These are phyloP conservation scores for Chrysaora quinquecirrha DNA, from an alignment of 30 jellyfish, hydroid and myxozoan species.

Conservation along the genomic window DNA sequence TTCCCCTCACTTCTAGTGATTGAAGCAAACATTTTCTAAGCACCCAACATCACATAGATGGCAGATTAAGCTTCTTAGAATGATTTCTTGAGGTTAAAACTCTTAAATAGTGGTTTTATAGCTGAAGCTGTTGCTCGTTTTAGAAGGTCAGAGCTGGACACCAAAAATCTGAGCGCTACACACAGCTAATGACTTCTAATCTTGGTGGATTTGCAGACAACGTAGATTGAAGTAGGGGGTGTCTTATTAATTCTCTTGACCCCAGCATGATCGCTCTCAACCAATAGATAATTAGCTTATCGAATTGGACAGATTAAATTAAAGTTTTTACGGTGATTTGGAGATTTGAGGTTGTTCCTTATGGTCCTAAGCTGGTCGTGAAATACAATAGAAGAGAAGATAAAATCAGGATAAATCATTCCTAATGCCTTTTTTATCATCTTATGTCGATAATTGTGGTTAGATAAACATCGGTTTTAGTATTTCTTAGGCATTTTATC, in stretches of 20 bases:
- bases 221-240: conserved; percentile 55
- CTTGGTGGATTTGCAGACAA: background rate
- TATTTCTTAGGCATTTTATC: too few species aligned
- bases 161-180: too few species aligned
- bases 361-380: background rate
- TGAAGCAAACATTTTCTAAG: too few species aligned
- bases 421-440: background rate
- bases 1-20: too few species aligned
- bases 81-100: too few species aligned
- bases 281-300: background rate
- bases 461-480: background rate
- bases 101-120: too few species aligned
- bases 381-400: background rate
- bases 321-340: background rate
- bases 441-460: background rate
- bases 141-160: too few species aligned
- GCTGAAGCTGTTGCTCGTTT: too few species aligned
- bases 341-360: background rate
- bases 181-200: background rate
- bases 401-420: conserved; percentile 2
- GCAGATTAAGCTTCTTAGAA: too few species aligned
- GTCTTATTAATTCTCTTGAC: conserved; percentile 25
- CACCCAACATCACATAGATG: too few species aligned
- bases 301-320: background rate
- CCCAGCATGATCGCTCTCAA: conserved; percentile 31